Evolutionary conservation across 2,888 invertebrate genomes (phyloP).

Genomic region (Tetranychus truncatus): DNA sequence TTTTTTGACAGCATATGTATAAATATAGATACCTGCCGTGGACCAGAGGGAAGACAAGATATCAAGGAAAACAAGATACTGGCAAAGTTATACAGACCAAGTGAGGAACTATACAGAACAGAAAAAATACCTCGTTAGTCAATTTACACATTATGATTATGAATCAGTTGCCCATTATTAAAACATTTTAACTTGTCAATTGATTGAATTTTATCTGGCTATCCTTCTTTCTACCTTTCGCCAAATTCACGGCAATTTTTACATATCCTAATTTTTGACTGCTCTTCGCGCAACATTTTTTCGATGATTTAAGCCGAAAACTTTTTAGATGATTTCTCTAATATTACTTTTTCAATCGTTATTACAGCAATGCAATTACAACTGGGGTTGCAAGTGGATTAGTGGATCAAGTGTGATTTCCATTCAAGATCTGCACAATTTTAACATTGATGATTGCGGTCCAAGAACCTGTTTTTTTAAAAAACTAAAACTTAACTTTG

Average conservation of each 20-base stretch:
- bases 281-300: neutral
- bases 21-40: conserved; percentile 97
- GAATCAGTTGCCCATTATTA: neutral
- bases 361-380: neutral
- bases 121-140: neutral
- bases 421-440: neutral
- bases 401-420: conserved; percentile 11
- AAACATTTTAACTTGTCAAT: neutral
- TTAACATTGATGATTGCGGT: neutral
- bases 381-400: neutral
- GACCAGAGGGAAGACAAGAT: conserved; percentile 63
- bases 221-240: neutral
- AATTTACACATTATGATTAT: neutral
- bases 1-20: conserved; percentile 78
- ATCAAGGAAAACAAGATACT: conserved; percentile 27
- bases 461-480: neutral
- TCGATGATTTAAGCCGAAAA: neutral
- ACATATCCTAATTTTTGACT: neutral
- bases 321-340: neutral
- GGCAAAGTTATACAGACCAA: conserved; percentile 25
- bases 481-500: neutral
- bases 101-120: conserved; percentile 19
- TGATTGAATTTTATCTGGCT: neutral
- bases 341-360: neutral
- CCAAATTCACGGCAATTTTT: neutral